Percentiles rank a stretch among this genome's conserved stretches.
phyloP scores from a whole-genome alignment of 2,113 vertebrate species.

The Rhinogobius similis region DNA sequence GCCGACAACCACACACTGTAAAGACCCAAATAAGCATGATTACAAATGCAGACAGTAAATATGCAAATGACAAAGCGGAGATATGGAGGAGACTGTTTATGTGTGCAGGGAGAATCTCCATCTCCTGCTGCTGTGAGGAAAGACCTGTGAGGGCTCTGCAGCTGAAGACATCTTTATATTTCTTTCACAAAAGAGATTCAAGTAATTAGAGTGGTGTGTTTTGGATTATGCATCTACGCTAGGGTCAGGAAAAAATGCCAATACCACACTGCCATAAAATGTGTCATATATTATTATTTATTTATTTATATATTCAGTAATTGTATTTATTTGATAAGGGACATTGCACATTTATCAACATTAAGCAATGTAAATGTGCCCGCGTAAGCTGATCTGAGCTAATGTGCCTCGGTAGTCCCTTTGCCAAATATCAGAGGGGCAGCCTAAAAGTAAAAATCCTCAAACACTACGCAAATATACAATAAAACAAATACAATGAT shows the following conservation, averaged over 20 bases:
- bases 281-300: too few relatives aligned
- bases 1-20: slow-evolving; percentile 33
- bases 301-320: too few relatives aligned
- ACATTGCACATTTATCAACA: too few relatives aligned
- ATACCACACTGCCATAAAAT: too few relatives aligned
- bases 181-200: slow-evolving; percentile 51
- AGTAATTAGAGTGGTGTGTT: slow-evolving; percentile 65
- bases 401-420: too few relatives aligned
- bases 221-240: slow-evolving; percentile 71
- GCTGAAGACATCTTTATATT: slow-evolving; percentile 28
- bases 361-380: too few relatives aligned
- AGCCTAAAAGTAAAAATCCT: too few relatives aligned
- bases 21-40: slow-evolving; percentile 65
- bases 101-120: slow-evolving; percentile 10
- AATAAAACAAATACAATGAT: too few relatives aligned
- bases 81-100: slow-evolving; percentile 51
- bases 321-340: too few relatives aligned
- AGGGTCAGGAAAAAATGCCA: not conserved
- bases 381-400: too few relatives aligned
- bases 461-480: too few relatives aligned
- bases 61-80: slow-evolving; percentile 54
- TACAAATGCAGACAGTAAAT: slow-evolving; percentile 67
- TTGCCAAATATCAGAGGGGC: too few relatives aligned
- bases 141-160: slow-evolving; percentile 20
- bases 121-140: slow-evolving; percentile 31